Conservation (phyloP, 1,140 invertebrate genomes). For the Diprion similis region DNA sequence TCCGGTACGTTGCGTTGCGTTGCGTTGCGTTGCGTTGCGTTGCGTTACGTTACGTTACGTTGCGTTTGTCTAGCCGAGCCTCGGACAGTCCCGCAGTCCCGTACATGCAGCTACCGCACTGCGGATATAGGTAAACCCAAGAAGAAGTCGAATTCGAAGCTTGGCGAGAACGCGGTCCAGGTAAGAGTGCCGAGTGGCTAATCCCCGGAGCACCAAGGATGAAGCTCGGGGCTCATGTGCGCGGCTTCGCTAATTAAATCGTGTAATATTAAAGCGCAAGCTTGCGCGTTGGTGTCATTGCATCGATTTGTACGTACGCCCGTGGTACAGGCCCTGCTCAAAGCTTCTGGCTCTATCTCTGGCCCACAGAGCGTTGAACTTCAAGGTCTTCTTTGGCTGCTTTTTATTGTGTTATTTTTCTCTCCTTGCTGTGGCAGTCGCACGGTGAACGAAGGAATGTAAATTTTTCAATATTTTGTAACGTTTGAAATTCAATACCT, state of each 20-base stretch:
- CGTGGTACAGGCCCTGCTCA: no score
- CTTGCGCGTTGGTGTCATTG: neutral
- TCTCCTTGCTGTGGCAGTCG: neutral
- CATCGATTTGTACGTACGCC: neutral
- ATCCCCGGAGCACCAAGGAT: neutral
- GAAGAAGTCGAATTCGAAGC: no score
- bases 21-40: constrained; percentile 35
- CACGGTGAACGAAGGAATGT: neutral
- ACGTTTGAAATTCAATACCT: neutral
- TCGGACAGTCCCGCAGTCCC: neutral
- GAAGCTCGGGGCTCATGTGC: neutral
- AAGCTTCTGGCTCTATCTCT: no score
- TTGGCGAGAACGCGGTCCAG: neutral
- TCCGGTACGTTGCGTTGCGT: constrained; percentile 48
- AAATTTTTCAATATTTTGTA: neutral
- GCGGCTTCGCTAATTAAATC: neutral
- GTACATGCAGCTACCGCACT: neutral
- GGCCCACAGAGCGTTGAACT: no score
- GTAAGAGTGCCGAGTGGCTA: neutral
- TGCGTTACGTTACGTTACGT: constrained; percentile 54
- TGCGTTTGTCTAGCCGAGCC: neutral
- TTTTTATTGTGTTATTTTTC: neutral
- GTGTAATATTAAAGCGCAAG: neutral
- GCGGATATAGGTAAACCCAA: neutral
- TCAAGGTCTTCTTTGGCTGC: no score